phyloP scores from a whole-genome alignment of 2,113 vertebrate species.

The Salvelinus sp. region DNA sequence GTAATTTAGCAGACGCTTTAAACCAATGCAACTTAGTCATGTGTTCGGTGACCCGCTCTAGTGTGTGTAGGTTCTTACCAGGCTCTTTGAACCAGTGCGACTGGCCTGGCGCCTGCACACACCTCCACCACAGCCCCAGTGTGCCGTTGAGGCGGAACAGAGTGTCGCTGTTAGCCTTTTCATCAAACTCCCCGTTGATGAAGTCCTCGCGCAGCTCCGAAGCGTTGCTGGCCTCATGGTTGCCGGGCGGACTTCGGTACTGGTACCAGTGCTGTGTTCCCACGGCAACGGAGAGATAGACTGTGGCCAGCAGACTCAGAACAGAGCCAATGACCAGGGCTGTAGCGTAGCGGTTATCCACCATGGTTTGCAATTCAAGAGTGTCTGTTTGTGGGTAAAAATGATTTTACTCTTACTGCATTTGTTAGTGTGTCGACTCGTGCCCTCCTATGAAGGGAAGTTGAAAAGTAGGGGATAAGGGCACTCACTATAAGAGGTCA shows the following conservation, averaged over 20 bases:
- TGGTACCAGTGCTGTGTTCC: slow-evolving; percentile 96
- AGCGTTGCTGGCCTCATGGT: slow-evolving; percentile 72
- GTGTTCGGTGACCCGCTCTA: too few species aligned
- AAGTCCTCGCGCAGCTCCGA: slow-evolving; percentile 73
- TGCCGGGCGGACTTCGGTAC: slow-evolving; percentile 78
- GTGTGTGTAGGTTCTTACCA: slow-evolving; percentile 64
- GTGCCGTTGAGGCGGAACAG: slow-evolving; percentile 86
- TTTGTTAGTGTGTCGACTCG: too few species aligned
- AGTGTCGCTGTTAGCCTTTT: slow-evolving; percentile 77
- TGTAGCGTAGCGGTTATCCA: slow-evolving; percentile 96
- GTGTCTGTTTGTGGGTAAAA: too few species aligned
- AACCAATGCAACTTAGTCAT: too few species aligned
- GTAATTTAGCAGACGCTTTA: too few species aligned
- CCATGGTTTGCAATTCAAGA: slow-evolving; percentile 66
- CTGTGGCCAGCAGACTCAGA: slow-evolving; percentile 90
- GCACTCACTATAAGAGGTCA: too few species aligned
- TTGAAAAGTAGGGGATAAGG: too few species aligned
- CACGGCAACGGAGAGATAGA: slow-evolving; percentile 91
- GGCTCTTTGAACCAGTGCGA: slow-evolving; percentile 77
- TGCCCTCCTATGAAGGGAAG: too few species aligned
- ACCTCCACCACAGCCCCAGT: slow-evolving; percentile 89
- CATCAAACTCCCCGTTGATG: slow-evolving; percentile 70
- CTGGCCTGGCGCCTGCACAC: slow-evolving; percentile 76
- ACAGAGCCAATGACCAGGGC: slow-evolving; percentile 94
- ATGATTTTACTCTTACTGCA: too few species aligned